Conservation (phyloP, 2,113 vertebrate genomes). For the Hyaena hyaena region DNA sequence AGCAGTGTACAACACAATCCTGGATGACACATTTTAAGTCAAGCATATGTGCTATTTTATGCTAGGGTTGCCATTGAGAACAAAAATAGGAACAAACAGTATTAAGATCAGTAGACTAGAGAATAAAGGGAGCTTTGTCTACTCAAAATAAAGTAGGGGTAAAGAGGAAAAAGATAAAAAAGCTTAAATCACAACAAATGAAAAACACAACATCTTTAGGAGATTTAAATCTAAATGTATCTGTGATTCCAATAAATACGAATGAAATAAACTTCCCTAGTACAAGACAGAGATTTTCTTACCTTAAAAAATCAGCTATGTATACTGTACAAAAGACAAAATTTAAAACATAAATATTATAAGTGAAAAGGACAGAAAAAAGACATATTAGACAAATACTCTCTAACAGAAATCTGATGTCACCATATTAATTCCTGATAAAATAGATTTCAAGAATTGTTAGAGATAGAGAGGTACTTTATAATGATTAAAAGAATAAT, state of each 20-base stretch:
- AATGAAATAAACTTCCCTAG: slow-evolving; percentile 47
- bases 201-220: background rate
- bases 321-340: background rate
- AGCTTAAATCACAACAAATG: background rate
- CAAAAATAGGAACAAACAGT: background rate
- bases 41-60: background rate
- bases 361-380: background rate
- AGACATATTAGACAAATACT: background rate
- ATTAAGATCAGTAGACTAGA: background rate
- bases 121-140: background rate
- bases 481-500: background rate
- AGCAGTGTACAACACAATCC: background rate
- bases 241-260: slow-evolving; percentile 51
- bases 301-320: background rate
- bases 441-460: slow-evolving; percentile 30
- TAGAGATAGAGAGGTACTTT: background rate
- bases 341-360: background rate
- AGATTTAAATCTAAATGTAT: slow-evolving; percentile 34
- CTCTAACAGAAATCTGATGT: background rate
- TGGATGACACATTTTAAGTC: background rate
- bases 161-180: background rate
- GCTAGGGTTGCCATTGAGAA: background rate
- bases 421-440: background rate
- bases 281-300: slow-evolving; percentile 49
- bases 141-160: background rate